Conservation (phyloP, 2,888 invertebrate species). For the Melanostoma mellinum region DNA sequence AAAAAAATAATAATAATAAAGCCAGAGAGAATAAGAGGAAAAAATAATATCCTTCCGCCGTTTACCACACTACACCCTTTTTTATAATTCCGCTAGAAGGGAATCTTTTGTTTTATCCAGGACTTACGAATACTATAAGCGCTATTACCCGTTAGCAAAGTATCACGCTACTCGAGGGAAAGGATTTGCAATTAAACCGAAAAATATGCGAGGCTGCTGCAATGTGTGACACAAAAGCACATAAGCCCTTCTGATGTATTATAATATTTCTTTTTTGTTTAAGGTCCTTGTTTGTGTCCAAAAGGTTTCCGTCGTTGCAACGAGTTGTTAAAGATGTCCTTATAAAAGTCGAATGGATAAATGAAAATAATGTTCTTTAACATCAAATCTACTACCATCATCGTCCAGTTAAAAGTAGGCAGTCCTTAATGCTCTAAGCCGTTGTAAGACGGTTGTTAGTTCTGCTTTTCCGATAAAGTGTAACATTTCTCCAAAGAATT, state of each 20-base stretch:
- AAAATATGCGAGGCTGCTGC: conserved; percentile 56
- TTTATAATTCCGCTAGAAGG: conserved; percentile 33
- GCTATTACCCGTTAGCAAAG: conserved; percentile 51
- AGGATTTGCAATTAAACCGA: conserved; percentile 65
- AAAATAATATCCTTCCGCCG: conserved; percentile 66
- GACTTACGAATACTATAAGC: conserved; percentile 65
- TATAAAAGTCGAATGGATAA: not conserved
- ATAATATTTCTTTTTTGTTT: not conserved
- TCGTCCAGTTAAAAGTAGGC: not conserved
- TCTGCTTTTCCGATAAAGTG: no score
- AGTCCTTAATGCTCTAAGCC: no score
- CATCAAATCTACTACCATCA: not conserved
- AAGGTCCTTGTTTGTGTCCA: not conserved
- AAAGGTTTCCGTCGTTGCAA: not conserved
- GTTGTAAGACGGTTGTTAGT: no score
- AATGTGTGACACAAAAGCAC: conserved; percentile 66
- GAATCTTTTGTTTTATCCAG: conserved; percentile 69
- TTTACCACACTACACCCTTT: conserved; percentile 57
- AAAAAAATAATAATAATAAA: conserved; percentile 5
- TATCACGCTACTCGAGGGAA: conserved; percentile 43
- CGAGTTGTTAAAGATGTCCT: not conserved
- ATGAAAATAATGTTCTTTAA: not conserved
- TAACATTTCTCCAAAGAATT: no score
- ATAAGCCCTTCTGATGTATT: conserved; percentile 41
- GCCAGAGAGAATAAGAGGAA: conserved; percentile 17